Evolutionary conservation across 2,113 vertebrate genomes (phyloP).

Genomic region (Ovis aries): DNA sequence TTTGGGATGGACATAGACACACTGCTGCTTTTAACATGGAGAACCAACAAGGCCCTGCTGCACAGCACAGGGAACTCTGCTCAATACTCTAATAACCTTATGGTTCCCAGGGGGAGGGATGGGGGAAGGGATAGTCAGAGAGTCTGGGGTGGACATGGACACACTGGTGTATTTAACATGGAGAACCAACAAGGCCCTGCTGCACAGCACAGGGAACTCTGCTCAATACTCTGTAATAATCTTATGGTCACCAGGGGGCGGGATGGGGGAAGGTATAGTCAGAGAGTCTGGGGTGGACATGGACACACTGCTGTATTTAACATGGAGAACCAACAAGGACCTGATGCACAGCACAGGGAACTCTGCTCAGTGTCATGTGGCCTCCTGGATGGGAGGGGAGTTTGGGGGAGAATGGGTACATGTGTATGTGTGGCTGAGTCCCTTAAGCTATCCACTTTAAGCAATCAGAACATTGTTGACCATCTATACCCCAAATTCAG

Average conservation of each 20-base stretch:
- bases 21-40: not conserved
- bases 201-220: fast-evolving
- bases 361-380: not conserved
- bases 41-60: not conserved
- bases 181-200: not conserved
- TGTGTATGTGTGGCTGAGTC: not conserved
- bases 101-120: too few relatives aligned
- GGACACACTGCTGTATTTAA: not conserved
- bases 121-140: not conserved
- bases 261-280: not conserved
- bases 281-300: fast-evolving
- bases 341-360: fast-evolving
- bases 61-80: fast-evolving
- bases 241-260: too few relatives aligned
- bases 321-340: not conserved
- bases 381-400: not conserved
- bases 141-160: not conserved
- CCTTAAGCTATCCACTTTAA: not conserved
- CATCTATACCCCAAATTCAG: fast-evolving
- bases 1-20: not conserved
- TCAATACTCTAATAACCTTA: too few relatives aligned
- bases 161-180: fast-evolving
- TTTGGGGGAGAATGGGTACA: fast-evolving
- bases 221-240: too few relatives aligned
- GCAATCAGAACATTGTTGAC: not conserved